These are phyloP conservation scores for Plotosus lineatus DNA, from an alignment of 2,113 vertebrate genomes.

Conservation along the genomic window DNA sequence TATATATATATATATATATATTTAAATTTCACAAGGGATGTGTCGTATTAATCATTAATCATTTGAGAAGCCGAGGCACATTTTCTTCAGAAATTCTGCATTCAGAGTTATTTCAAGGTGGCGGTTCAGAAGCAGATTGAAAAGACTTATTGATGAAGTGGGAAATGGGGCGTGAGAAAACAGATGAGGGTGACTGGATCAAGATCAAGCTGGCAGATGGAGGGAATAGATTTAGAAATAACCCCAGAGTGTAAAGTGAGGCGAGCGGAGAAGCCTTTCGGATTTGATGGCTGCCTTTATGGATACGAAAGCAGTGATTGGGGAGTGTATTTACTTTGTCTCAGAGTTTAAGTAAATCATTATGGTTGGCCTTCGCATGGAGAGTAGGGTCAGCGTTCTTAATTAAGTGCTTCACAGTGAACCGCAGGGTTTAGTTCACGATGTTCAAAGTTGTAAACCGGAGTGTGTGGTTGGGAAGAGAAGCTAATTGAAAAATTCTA, in stretches of 20 bases:
- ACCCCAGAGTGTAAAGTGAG: neutral
- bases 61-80: neutral
- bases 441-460: neutral
- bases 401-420: neutral
- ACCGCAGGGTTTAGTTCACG: neutral
- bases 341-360: neutral
- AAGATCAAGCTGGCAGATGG: slow-evolving; percentile 11
- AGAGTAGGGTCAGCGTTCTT: neutral
- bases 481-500: neutral
- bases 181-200: neutral
- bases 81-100: neutral
- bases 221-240: slow-evolving; percentile 12
- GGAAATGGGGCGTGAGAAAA: slow-evolving; percentile 17
- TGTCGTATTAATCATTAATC: neutral
- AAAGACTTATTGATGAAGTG: slow-evolving; percentile 24
- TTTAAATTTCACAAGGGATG: too few species aligned
- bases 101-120: too few species aligned
- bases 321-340: too few species aligned
- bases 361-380: too few species aligned
- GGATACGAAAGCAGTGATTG: neutral
- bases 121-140: neutral
- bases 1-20: too few species aligned
- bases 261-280: neutral
- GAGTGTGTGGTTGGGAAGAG: neutral
- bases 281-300: neutral